Evolutionary conservation across 92 coral and sea anemone species (phyloP).

Genomic region (Blastomussa wellsi): DNA sequence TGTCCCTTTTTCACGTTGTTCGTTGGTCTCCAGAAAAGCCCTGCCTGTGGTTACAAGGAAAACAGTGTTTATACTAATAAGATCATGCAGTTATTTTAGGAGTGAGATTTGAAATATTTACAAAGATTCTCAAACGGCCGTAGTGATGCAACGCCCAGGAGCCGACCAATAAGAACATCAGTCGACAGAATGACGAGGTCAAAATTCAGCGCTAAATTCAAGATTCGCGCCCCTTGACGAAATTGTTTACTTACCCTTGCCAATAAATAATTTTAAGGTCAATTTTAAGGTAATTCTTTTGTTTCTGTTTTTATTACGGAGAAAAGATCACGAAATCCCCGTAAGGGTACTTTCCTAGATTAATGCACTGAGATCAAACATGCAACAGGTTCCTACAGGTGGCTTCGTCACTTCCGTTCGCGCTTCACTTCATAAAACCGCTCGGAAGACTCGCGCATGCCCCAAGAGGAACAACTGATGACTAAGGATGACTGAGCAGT

Average conservation of each 20-base stretch:
- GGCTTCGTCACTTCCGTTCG: neutral
- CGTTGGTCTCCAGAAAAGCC: neutral
- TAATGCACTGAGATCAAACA: neutral
- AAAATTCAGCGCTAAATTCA: neutral
- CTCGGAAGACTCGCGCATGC: neutral
- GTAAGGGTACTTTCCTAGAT: neutral
- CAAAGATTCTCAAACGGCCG: conserved; percentile 24
- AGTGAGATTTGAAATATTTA: conserved; percentile 24
- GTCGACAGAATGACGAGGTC: neutral
- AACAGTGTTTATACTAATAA: conserved; percentile 22
- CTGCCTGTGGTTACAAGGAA: conserved; percentile 7
- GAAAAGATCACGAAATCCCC: neutral
- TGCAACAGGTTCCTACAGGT: conserved; percentile 28
- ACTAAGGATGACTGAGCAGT: neutral
- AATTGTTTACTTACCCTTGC: neutral
- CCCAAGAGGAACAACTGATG: neutral
- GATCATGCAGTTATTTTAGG: conserved; percentile 38
- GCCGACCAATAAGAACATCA: neutral
- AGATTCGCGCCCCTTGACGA: neutral
- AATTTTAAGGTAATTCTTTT: neutral
- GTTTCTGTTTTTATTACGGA: neutral
- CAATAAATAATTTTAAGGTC: neutral
- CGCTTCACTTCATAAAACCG: neutral
- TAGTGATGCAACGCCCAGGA: conserved; percentile 22
- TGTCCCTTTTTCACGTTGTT: neutral